These are phyloP conservation scores for Actias luna DNA, from an alignment of 2,888 invertebrate genomes.

Conservation along the genomic window DNA sequence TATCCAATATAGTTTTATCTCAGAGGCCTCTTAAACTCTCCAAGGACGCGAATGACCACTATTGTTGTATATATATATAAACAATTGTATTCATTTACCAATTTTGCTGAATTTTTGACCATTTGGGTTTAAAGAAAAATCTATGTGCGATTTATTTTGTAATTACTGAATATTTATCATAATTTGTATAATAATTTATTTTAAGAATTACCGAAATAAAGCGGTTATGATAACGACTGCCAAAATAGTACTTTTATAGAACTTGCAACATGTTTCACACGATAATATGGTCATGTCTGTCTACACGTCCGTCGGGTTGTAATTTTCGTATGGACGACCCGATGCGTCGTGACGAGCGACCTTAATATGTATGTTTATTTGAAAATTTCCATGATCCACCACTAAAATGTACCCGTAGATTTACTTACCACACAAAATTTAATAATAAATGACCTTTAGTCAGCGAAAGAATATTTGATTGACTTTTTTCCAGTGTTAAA, in stretches of 20 bases:
- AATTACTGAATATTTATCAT: too few species aligned
- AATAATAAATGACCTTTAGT: not conserved
- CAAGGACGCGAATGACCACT: too few species aligned
- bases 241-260: not conserved
- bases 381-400: not conserved
- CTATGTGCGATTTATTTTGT: too few species aligned
- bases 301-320: constrained; percentile 25
- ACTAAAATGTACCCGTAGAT: not conserved
- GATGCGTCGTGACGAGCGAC: constrained; percentile 18
- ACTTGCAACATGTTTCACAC: constrained; percentile 12
- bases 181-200: too few species aligned
- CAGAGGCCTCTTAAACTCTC: too few species aligned
- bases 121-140: too few species aligned
- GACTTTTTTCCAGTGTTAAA: not conserved
- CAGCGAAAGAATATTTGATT: not conserved
- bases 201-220: not conserved
- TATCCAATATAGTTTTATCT: too few species aligned
- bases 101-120: too few species aligned
- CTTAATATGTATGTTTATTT: not conserved
- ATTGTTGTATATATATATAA: too few species aligned
- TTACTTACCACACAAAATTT: not conserved
- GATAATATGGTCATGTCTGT: constrained; percentile 12
- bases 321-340: constrained; percentile 20
- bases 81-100: too few species aligned
- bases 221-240: not conserved